phyloP scores from a whole-genome alignment of 2,797 vertebrate genomes.

The Cossypha dichroa region DNA sequence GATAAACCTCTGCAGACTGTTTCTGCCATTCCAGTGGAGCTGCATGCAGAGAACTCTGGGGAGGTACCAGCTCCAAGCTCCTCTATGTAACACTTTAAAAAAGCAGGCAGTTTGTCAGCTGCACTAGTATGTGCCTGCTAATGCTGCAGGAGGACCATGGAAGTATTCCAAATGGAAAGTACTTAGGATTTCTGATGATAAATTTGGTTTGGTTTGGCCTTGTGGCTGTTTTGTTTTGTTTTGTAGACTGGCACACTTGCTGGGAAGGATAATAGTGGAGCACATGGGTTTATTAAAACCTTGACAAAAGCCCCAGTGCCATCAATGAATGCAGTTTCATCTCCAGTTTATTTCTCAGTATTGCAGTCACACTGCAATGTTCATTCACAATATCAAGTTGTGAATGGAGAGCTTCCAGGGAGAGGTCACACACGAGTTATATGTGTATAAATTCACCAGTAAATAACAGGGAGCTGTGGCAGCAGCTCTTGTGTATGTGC shows the following conservation, averaged over 20 bases:
- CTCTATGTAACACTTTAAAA: background rate
- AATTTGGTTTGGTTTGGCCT: background rate
- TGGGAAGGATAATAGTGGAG: background rate
- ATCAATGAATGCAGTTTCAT: background rate
- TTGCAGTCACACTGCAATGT: background rate
- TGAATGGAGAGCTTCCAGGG: background rate
- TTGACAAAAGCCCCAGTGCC: background rate
- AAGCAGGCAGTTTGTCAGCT: background rate
- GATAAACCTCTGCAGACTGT: background rate
- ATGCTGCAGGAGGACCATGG: background rate
- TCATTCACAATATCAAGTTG: background rate
- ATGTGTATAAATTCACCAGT: fast-evolving
- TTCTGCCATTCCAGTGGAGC: background rate
- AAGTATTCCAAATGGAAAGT: background rate
- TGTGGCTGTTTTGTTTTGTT: background rate
- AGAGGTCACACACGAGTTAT: background rate
- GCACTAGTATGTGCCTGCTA: background rate
- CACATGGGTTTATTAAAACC: background rate
- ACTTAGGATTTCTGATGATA: background rate
- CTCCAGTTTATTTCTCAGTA: background rate
- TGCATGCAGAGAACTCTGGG: background rate
- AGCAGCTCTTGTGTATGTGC: background rate
- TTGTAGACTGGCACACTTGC: background rate
- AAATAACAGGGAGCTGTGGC: background rate
- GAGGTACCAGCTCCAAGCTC: background rate